These are phyloP conservation scores for Nephila pilipes DNA, from an alignment of 1,140 invertebrate species.

Conservation along the genomic window DNA sequence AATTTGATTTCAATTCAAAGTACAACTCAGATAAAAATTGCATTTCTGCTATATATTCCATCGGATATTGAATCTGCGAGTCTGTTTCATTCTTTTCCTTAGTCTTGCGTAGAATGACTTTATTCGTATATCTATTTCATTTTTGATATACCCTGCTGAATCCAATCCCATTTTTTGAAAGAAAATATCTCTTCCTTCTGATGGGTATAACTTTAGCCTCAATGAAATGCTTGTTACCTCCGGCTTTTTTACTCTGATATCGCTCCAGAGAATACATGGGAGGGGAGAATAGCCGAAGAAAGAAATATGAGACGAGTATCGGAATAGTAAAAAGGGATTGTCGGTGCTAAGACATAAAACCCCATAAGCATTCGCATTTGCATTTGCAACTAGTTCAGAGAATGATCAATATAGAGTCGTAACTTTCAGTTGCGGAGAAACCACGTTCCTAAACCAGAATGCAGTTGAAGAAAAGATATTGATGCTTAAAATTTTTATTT, in stretches of 20 bases:
- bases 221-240: conserved; percentile 35
- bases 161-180: not conserved
- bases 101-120: not conserved
- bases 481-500: not conserved
- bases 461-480: not conserved
- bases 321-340: conserved; percentile 39
- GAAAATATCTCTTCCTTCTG: not conserved
- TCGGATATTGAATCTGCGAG: not conserved
- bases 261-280: not conserved
- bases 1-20: not conserved
- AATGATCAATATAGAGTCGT: conserved; percentile 1
- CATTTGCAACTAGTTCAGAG: conserved; percentile 17
- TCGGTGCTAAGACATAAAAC: conserved; percentile 28
- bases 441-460: not conserved
- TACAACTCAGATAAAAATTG: not conserved
- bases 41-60: not conserved
- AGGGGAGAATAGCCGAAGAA: no score
- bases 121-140: not conserved
- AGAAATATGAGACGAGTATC: not conserved
- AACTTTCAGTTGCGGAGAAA: not conserved
- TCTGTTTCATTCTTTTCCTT: not conserved
- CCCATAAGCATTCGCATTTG: conserved; percentile 37
- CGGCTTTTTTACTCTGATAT: not conserved
- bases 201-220: conserved; percentile 12
- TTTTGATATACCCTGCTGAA: not conserved